Conservation (phyloP, 2,113 vertebrate genomes). For the Alexandromys fortis region DNA sequence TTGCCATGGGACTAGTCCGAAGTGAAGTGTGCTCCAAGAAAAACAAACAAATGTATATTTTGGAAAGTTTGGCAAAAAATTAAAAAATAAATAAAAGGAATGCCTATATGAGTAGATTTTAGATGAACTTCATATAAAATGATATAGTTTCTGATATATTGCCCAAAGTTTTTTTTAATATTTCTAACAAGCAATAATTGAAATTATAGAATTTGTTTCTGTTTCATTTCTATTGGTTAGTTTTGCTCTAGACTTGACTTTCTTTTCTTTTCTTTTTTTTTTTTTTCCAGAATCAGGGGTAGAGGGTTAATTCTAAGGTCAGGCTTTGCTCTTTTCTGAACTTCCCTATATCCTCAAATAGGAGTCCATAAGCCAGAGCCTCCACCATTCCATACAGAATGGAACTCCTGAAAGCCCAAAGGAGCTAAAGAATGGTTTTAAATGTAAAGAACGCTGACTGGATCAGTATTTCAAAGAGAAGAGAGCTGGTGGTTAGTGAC, state of each 20-base stretch:
- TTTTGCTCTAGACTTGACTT: neutral
- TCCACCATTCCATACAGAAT: neutral
- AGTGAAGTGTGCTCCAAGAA: slow-evolving; percentile 10
- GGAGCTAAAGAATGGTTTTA: slow-evolving; percentile 45
- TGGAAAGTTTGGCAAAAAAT: neutral
- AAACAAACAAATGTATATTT: slow-evolving; percentile 9
- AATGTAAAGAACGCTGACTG: neutral
- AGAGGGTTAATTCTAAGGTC: neutral
- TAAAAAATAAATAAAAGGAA: neutral
- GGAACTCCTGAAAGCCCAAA: neutral
- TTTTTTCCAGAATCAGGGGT: slow-evolving; percentile 11
- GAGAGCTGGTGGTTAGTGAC: neutral
- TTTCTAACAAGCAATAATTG: neutral
- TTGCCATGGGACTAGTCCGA: neutral
- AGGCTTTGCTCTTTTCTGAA: neutral
- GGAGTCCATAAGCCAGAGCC: neutral
- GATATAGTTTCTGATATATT: slow-evolving; percentile 4
- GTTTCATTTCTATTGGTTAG: slow-evolving; percentile 6
- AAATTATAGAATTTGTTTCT: neutral
- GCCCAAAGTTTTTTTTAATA: neutral
- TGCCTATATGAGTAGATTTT: slow-evolving; percentile 13
- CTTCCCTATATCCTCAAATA: slow-evolving; percentile 14
- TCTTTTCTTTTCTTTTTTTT: too few relatives aligned
- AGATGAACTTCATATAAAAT: slow-evolving; percentile 33
- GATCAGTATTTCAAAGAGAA: slow-evolving; percentile 13